These are phyloP conservation scores for Matsumurasca onukii DNA, from an alignment of 1,140 invertebrate species.

Conservation along the genomic window DNA sequence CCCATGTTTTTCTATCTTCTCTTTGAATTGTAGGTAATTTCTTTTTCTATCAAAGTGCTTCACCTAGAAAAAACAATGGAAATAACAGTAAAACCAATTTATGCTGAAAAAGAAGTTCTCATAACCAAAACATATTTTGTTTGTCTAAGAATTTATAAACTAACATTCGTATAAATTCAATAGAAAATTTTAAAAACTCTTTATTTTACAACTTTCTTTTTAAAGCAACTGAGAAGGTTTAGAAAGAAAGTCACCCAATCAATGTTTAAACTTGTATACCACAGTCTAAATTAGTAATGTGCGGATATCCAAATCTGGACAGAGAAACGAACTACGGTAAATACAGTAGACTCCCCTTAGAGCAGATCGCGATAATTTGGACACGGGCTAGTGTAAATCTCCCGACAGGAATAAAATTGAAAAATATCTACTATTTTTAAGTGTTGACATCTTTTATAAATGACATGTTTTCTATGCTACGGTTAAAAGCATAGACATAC, in stretches of 20 bases:
- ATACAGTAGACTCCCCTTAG: no score
- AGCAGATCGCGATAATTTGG: no score
- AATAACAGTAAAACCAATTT: conserved; percentile 12
- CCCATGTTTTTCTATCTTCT: conserved; percentile 81
- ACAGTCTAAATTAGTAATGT: not conserved
- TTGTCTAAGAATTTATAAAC: not conserved
- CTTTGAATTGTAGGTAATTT: conserved; percentile 85
- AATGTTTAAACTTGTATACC: no score
- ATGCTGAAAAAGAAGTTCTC: not conserved
- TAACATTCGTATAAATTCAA: not conserved
- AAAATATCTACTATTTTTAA: no score
- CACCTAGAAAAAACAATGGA: conserved; percentile 57
- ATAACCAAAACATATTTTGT: not conserved
- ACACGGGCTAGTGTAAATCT: no score
- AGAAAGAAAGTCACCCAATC: no score
- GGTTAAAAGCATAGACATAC: no score
- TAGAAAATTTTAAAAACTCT: not conserved
- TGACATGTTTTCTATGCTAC: no score
- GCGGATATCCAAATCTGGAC: no score
- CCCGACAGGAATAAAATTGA: no score
- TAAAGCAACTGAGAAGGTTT: not conserved
- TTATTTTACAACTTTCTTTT: not conserved
- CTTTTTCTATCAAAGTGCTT: conserved; percentile 92
- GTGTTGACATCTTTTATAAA: no score
- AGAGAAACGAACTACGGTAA: no score